phyloP scores from a whole-genome alignment of 1,140 invertebrate species.

The Reticulitermes speratus region DNA sequence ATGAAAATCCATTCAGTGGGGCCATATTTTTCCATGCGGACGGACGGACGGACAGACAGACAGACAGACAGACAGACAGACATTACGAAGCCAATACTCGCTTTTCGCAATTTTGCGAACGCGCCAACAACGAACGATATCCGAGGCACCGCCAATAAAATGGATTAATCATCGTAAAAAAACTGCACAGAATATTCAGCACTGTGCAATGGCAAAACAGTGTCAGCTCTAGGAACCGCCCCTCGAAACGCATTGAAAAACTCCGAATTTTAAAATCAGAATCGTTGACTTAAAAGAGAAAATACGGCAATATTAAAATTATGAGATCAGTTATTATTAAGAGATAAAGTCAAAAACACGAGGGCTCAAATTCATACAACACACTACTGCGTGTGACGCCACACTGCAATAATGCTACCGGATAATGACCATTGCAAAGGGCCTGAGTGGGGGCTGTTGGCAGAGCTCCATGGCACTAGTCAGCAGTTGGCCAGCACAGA shows the following conservation, averaged over 20 bases:
- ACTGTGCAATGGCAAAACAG: too few relatives aligned
- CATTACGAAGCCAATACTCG: too few relatives aligned
- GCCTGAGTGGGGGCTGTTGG: background rate
- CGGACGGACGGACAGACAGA: too few relatives aligned
- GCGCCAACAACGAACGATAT: too few relatives aligned
- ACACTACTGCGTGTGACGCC: background rate
- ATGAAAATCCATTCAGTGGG: too few relatives aligned
- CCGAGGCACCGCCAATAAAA: too few relatives aligned
- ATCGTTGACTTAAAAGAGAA: background rate
- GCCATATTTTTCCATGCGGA: too few relatives aligned
- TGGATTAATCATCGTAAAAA: too few relatives aligned
- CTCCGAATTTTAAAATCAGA: background rate
- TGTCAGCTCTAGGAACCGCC: too few relatives aligned
- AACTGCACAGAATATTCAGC: too few relatives aligned
- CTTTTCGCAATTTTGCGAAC: too few relatives aligned
- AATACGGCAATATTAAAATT: background rate
- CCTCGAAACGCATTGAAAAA: background rate
- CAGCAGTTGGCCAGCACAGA: background rate
- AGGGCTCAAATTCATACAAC: background rate
- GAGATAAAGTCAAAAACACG: background rate
- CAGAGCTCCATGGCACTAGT: background rate
- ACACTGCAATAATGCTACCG: background rate
- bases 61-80: too few relatives aligned
- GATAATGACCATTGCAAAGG: slow-evolving; percentile 13
- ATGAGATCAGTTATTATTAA: background rate